Conservation (phyloP, 2,888 invertebrate species). For the Drosophila peninsularis region DNA sequence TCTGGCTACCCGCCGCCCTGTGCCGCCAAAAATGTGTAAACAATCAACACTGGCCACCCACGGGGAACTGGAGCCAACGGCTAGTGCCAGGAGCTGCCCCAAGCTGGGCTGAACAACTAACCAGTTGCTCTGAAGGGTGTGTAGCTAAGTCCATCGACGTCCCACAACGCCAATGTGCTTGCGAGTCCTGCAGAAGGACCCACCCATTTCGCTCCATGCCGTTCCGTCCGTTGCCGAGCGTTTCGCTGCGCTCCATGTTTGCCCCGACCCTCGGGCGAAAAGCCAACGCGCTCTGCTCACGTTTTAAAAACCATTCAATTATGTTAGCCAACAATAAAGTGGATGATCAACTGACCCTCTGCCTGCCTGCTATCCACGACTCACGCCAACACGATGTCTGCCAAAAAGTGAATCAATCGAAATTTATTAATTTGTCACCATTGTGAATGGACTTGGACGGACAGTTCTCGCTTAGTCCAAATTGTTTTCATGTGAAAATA, state of each 20-base stretch:
- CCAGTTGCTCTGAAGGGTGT: conserved; percentile 42
- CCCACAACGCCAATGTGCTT: conserved; percentile 33
- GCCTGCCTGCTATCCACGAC: background rate
- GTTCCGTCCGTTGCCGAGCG: too few relatives aligned
- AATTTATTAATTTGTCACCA: conserved; percentile 37
- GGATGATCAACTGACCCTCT: conserved; percentile 40
- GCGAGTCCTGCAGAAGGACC: background rate
- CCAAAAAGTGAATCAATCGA: conserved; percentile 11
- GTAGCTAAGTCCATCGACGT: conserved; percentile 54
- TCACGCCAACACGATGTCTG: conserved; percentile 6
- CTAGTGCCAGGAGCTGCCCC: conserved; percentile 16
- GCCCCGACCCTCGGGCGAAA: too few relatives aligned
- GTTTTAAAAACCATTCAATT: conserved; percentile 68
- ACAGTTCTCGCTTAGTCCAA: background rate
- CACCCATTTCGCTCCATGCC: background rate
- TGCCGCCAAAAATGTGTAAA: conserved; percentile 76
- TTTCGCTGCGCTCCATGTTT: too few relatives aligned
- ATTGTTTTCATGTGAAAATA: background rate
- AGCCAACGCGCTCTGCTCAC: too few relatives aligned
- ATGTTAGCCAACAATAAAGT: conserved; percentile 70
- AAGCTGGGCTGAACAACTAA: conserved; percentile 43
- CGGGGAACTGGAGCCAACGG: conserved; percentile 16
- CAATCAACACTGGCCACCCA: conserved; percentile 74
- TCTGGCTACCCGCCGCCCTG: conserved; percentile 37
- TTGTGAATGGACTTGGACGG: conserved; percentile 26